Conservation (phyloP, 2,888 invertebrate genomes). For the Chirona hameri region DNA sequence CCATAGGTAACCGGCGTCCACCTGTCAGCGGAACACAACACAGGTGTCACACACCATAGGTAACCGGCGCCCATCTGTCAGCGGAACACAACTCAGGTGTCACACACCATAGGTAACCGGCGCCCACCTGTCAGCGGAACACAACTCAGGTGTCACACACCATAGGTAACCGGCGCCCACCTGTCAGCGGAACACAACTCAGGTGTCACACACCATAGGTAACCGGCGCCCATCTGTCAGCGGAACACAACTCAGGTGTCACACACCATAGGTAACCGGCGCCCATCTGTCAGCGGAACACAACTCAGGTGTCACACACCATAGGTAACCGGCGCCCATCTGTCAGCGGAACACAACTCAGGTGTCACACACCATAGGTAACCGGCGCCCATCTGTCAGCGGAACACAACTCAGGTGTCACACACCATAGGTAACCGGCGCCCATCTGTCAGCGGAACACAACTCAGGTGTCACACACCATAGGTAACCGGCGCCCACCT, state of each 20-base stretch:
- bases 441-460: not conserved
- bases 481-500: constrained; percentile 10
- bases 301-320: not conserved
- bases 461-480: too few relatives aligned
- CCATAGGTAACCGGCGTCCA: constrained; percentile 51
- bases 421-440: not conserved
- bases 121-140: not conserved
- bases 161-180: constrained; percentile 42
- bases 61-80: not conserved
- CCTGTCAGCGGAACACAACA: constrained; percentile 42
- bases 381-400: not conserved
- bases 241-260: not conserved
- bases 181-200: not conserved
- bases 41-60: not conserved
- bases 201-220: not conserved
- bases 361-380: not conserved
- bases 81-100: not conserved
- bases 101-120: not conserved
- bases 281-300: not conserved
- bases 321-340: not conserved
- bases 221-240: not conserved
- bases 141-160: not conserved
- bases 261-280: not conserved
- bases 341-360: not conserved
- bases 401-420: not conserved